These are phyloP conservation scores for Quadroppia sp. DNA, from an alignment of 2,888 invertebrate genomes.

Conservation along the genomic window DNA sequence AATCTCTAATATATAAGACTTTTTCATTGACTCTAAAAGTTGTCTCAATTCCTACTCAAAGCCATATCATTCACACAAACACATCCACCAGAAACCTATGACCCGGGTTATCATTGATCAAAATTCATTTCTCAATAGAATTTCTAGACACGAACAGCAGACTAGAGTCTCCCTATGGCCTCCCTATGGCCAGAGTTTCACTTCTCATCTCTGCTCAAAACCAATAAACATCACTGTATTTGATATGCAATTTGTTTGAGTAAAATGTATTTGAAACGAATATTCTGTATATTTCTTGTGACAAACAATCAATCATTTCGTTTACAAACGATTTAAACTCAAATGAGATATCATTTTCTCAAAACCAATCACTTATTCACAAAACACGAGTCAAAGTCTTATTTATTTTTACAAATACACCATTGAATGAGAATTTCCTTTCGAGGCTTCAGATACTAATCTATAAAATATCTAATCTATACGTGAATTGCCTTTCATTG, in stretches of 20 bases:
- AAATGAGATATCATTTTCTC: background rate
- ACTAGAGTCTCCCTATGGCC: too few relatives aligned
- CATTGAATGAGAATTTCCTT: conserved; percentile 9
- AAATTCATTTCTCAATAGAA: too few relatives aligned
- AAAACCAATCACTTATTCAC: background rate
- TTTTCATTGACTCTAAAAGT: too few relatives aligned
- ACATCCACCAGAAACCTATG: too few relatives aligned
- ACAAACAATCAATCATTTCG: conserved; percentile 1
- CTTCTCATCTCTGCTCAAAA: too few relatives aligned
- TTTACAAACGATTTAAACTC: background rate
- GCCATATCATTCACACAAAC: too few relatives aligned
- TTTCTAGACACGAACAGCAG: too few relatives aligned
- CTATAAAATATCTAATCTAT: background rate
- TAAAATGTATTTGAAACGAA: background rate
- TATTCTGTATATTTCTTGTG: background rate
- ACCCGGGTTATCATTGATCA: too few relatives aligned
- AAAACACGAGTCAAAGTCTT: too few relatives aligned
- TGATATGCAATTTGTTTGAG: background rate
- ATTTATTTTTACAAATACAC: background rate
- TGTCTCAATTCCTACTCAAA: too few relatives aligned
- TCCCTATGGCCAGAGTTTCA: too few relatives aligned
- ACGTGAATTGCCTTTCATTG: background rate
- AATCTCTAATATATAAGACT: too few relatives aligned
- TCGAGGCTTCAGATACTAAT: background rate
- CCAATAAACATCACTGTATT: background rate